A percentile compares a stretch with the other conserved stretches of the same genome.
These are phyloP conservation scores for Dolomedes plantarius DNA, from an alignment of 2,888 invertebrate species.

Conservation along the genomic window DNA sequence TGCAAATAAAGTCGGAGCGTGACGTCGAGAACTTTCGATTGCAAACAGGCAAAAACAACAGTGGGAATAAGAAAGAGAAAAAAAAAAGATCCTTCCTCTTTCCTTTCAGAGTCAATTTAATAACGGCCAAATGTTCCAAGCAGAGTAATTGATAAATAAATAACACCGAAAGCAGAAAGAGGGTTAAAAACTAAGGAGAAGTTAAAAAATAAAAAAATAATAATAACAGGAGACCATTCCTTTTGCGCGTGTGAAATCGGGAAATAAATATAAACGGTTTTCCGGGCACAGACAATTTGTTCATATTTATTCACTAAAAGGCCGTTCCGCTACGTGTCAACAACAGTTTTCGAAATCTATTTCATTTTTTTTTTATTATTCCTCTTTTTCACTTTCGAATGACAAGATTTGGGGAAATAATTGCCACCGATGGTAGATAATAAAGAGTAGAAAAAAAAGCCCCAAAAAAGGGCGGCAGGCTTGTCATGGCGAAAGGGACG, in stretches of 20 bases:
- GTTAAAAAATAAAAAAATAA: conserved; percentile 27
- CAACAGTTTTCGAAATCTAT: conserved; percentile 63
- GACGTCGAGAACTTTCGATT: conserved; percentile 50
- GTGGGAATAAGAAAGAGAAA: conserved; percentile 4
- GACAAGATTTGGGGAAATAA: conserved; percentile 67
- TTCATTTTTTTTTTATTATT: conserved; percentile 60
- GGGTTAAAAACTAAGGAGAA: conserved; percentile 6
- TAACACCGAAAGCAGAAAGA: conserved; percentile 40
- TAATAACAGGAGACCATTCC: not conserved
- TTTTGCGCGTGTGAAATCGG: conserved; percentile 3
- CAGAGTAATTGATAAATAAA: conserved; percentile 66
- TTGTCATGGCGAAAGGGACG: conserved; percentile 28
- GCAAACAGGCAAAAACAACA: conserved; percentile 24
- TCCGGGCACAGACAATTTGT: conserved; percentile 54
- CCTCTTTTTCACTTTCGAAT: conserved; percentile 44
- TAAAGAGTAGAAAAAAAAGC: conserved; percentile 36
- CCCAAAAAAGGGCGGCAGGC: not conserved
- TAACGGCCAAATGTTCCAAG: conserved; percentile 59
- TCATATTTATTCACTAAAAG: conserved; percentile 61
- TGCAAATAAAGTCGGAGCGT: conserved; percentile 45
- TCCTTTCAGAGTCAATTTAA: conserved; percentile 63
- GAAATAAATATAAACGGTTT: conserved; percentile 69
- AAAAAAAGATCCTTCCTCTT: conserved; percentile 9
- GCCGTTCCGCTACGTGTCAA: conserved; percentile 55
- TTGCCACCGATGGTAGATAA: conserved; percentile 63